phyloP scores from a whole-genome alignment of 2,888 invertebrate genomes.

The Phasia obesa region DNA sequence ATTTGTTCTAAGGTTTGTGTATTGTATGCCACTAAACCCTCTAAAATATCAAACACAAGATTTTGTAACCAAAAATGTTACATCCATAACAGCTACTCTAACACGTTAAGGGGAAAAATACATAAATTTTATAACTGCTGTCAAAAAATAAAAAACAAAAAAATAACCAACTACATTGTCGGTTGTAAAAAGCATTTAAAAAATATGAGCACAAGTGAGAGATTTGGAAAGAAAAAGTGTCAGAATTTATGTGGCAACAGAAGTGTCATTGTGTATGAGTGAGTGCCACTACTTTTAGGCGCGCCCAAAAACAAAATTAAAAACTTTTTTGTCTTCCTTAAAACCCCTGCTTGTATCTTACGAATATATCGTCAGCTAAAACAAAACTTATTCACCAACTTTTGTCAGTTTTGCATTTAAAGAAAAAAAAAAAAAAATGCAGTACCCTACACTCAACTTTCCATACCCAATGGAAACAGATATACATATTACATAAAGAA shows the following conservation, averaged over 20 bases:
- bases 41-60: slow-evolving; percentile 23
- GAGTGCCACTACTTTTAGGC: slow-evolving; percentile 40
- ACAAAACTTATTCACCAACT: too few species aligned
- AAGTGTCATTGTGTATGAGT: slow-evolving; percentile 52
- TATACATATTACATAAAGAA: too few species aligned
- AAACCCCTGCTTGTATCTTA: too few species aligned
- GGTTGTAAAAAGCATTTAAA: slow-evolving; percentile 22
- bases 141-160: neutral
- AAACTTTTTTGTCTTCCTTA: neutral
- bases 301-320: neutral
- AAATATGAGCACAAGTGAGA: slow-evolving; percentile 12
- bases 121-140: slow-evolving; percentile 31
- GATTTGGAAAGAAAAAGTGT: slow-evolving; percentile 35
- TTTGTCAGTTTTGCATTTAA: too few species aligned
- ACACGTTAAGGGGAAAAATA: slow-evolving; percentile 2
- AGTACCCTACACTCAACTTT: too few species aligned
- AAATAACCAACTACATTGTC: slow-evolving; percentile 18
- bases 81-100: slow-evolving; percentile 28
- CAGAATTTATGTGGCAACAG: slow-evolving; percentile 60
- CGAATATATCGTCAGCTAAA: too few species aligned
- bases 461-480: too few species aligned
- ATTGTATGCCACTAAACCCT: neutral
- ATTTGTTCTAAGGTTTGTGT: slow-evolving; percentile 57
- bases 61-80: neutral
- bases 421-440: too few species aligned